A percentile compares a stretch with the other conserved stretches of the same genome.
phyloP scores from a whole-genome alignment of 2,888 invertebrate genomes.

The Atethmia centrago region DNA sequence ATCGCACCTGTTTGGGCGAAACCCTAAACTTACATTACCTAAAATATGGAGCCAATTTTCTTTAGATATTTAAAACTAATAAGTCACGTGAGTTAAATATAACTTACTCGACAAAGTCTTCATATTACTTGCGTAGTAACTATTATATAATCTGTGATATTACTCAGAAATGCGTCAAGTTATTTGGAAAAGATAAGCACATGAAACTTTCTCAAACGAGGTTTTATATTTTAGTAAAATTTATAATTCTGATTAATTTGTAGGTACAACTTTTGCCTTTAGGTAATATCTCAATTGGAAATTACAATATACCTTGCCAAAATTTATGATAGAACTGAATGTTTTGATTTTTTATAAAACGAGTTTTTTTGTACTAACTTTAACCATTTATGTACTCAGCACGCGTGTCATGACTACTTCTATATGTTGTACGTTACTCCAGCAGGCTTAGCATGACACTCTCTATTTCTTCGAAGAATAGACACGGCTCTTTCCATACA shows the following conservation, averaged over 20 bases:
- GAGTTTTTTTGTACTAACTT: too few species aligned
- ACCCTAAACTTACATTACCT: not conserved
- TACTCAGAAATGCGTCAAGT: slow-evolving; percentile 8
- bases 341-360: not conserved
- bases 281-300: not conserved
- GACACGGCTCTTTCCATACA: too few species aligned
- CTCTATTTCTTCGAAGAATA: too few species aligned
- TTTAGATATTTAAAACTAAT: not conserved
- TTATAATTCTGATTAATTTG: slow-evolving; percentile 8
- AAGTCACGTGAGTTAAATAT: slow-evolving; percentile 14
- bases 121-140: too few species aligned
- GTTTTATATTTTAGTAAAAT: not conserved
- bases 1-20: not conserved
- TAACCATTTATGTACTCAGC: not conserved
- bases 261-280: not conserved
- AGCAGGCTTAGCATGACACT: too few species aligned
- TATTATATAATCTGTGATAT: too few species aligned
- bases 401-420: not conserved
- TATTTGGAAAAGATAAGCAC: not conserved
- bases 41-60: not conserved
- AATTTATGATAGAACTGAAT: not conserved
- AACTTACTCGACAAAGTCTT: not conserved
- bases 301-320: not conserved
- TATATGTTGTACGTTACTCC: too few species aligned
- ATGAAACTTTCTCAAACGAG: not conserved